Percentiles rank a stretch among this genome's conserved stretches.
phyloP scores from a whole-genome alignment of 1,140 invertebrate genomes.

The Bilobella aurantiaca region DNA sequence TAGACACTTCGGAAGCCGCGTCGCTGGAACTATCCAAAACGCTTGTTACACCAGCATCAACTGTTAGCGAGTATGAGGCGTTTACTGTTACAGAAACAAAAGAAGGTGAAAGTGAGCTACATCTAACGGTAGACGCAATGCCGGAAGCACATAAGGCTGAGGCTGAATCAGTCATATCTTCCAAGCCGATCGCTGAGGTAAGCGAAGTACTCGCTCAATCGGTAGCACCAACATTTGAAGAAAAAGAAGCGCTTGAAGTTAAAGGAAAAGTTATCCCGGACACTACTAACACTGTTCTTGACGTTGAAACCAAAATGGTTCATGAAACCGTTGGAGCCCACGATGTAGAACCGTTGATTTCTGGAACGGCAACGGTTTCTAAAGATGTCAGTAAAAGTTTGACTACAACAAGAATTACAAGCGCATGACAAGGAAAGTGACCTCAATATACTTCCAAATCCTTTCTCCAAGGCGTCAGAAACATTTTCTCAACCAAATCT shows the following conservation, averaged over 20 bases:
- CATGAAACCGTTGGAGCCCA: neutral
- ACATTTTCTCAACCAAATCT: neutral
- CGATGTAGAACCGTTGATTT: neutral
- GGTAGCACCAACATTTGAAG: neutral
- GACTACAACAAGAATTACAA: neutral
- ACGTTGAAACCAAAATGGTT: slow-evolving; percentile 5
- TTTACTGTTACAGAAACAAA: neutral
- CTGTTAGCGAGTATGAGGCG: neutral
- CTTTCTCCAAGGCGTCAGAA: neutral
- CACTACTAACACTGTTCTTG: slow-evolving; percentile 8
- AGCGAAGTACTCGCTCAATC: neutral
- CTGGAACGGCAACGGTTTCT: neutral
- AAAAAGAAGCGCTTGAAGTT: neutral
- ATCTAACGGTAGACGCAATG: neutral
- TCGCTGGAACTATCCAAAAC: neutral
- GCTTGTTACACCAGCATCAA: neutral
- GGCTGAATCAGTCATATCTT: neutral
- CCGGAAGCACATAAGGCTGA: neutral
- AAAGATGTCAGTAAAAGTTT: neutral
- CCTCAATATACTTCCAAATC: neutral
- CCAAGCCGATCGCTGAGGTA: neutral
- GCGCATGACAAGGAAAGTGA: neutral
- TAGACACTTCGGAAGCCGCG: neutral
- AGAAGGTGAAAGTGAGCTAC: neutral
- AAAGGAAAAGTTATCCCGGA: slow-evolving; percentile 3